Base-by-base conservation (phyloP, 1,140 invertebrate genomes). In the Sycophila sp. region DNA sequence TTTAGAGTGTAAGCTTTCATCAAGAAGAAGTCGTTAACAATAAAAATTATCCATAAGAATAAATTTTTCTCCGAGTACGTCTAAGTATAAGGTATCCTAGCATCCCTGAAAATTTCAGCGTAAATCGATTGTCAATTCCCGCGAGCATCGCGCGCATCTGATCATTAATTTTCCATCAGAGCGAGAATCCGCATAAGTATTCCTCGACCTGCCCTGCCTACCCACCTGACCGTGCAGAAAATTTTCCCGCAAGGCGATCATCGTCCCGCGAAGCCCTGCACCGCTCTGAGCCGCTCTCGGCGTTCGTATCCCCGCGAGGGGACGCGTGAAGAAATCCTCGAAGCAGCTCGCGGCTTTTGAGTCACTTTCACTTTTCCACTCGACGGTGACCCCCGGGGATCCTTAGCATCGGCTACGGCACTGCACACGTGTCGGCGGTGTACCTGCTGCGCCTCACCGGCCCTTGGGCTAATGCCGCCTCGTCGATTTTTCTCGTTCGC, bases 361-460 rank as follows among this genome's bases (percentile, higher is more conserved):
- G 42, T 7, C 7, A 63, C 68, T 69, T 69, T 69, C 68, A 69
- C 59, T 69, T 69, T 56, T 56, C 49, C 47, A 53, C 45, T 28
- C 19, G 4, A 24, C n/a, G 24, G 51, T 40, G 32, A 51, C 22
- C 51, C 28, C 6, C 10, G 28, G 53, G 32, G 56, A 63, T n/a
- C 36, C 45, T 17, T n/a, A 15, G 32, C 26, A 34, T 51, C 30
- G 19, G 17, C 4, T 24, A 38, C 32, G 22, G 53, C 51, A 47
- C 30, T 53, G n/a, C 1, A 8, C 26, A 8, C 19, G 13, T 34
- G 11, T 13, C 13, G 6, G 26, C 15, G 42, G 13, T 15, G 11
- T 40, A 15, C 38, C 38, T 40, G 38, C 38, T 5, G 30, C 17
- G 10, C 19, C 22, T 10, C 13, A 56, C 32, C 5, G 36, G 34